Base-by-base conservation (phyloP, 30 jellyfish, hydroid and myxozoan genomes). In the Sanderia malayensis region DNA sequence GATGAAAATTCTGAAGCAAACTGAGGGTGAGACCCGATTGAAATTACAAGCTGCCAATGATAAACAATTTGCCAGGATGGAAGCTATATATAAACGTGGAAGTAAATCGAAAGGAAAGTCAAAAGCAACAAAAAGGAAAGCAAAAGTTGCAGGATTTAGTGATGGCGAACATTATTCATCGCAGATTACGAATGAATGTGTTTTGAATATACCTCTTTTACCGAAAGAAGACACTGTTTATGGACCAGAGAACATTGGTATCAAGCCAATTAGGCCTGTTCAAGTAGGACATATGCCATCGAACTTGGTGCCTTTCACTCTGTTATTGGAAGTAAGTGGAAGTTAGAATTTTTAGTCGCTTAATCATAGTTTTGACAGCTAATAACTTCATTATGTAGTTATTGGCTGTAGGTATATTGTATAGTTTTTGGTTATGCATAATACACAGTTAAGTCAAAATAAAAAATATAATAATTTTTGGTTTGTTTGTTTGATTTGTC, bases 301-400 rank as follows among this genome's bases (percentile, higher is more conserved):
- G 10, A 66, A 60, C 58, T 62, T 74, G 26, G 86, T 69, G 13
- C 86, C 86, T 2, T 74, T 74, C 29, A 74, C 77, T 2, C 32
- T 74, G 21, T 60, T 74, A 18, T 76, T 74, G 25, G 86, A 74
- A 76, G 86, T 74, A 61, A 17, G 83, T 4, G 24, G 67, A n/a
- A n/a, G n/a, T n/a, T n/a, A n/a, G n/a, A n/a, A n/a, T n/a, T n/a
- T n/a, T n/a, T n/a, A n/a, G n/a, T n/a, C n/a, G n/a, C n/a, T n/a
- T n/a, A n/a, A n/a, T n/a, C n/a, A n/a, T n/a, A n/a, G n/a, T n/a
- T n/a, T n/a, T n/a, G n/a, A n/a, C n/a, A n/a, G n/a, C n/a, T n/a
- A n/a, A n/a, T n/a, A n/a, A n/a, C n/a, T n/a, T n/a, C n/a, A n/a
- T n/a, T n/a, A n/a, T n/a, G n/a, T n/a, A n/a, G n/a, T n/a, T n/a